Evolutionary conservation across 2,113 vertebrate genomes (phyloP).

Genomic region (Poecile atricapillus): DNA sequence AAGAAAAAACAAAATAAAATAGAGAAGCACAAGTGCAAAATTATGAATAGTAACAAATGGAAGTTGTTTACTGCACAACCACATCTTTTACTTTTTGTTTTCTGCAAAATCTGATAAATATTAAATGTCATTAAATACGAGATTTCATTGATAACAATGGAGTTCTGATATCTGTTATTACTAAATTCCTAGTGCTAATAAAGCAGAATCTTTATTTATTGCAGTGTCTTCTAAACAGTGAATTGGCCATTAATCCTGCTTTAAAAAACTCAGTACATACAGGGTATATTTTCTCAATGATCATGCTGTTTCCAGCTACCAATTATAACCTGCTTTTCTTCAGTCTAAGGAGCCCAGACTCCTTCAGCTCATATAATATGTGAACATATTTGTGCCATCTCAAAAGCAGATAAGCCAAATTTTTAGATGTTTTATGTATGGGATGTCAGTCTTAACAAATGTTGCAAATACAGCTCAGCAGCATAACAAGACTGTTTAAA

Average conservation of each 20-base stretch:
- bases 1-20: neutral
- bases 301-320: neutral
- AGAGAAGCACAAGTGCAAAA: neutral
- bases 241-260: neutral
- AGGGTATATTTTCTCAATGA: neutral
- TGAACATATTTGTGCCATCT: neutral
- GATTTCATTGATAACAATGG: neutral
- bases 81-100: neutral
- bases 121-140: neutral
- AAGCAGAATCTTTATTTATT: neutral
- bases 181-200: neutral
- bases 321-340: constrained; percentile 8
- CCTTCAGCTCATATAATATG: neutral
- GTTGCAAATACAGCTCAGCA: constrained; percentile 13
- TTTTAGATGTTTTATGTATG: constrained; percentile 39
- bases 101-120: neutral
- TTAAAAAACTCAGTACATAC: neutral
- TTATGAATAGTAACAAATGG: neutral
- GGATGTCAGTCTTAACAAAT: neutral
- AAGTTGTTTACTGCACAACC: rapidly evolving
- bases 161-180: neutral
- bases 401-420: neutral
- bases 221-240: neutral
- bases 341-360: neutral
- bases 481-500: neutral